Base-by-base conservation (phyloP, 1,140 invertebrate species). In the Drosophila kohkoa region DNA sequence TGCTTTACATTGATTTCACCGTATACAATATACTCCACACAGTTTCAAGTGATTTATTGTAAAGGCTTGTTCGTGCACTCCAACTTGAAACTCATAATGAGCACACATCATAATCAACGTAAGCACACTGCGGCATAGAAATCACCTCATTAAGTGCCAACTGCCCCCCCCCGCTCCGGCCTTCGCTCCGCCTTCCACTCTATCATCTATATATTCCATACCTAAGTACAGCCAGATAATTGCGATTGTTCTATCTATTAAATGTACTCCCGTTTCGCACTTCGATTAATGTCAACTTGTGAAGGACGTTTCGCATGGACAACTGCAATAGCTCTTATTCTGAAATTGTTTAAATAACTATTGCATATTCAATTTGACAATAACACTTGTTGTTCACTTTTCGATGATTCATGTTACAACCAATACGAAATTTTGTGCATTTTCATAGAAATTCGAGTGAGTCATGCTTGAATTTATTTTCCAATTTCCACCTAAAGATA, bases 31-130 rank as follows among this genome's bases (percentile, higher is more conserved):
- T 81, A 81, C 58, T 57, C 66, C 35, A 38, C 65, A 57, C 86
- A 65, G 74, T 85, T 81, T 88, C 85, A 88, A 88, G 85, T 88
- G 85, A 88, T 88, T 89, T 89, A 89, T 85, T 88, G 85, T 88
- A 89, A 88, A 85, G 85, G 86, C 85, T 88, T 88, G 85, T 88
- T 81, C 75, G 71, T 68, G 62, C 85, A 88, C 83, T 88, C 85
- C 75, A 89, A 75, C 46, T 70, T 69, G 54, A 64, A 89, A 81
- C 80, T 83, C 85, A 88, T 83, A 83, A 87, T 87, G 85, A 88
- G 65, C 67, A 79, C 64, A 79, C 60, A 76, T 77, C 52, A 73
- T 66, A 60, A 65, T 52, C 51, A 75, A 59, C 58, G 35, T 52
- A 15, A 79, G 64, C 67, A 38, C 54, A 48, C n/a, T n/a, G 45